Base-by-base conservation (phyloP, 1,140 invertebrate species). In the Hestina assimilis region DNA sequence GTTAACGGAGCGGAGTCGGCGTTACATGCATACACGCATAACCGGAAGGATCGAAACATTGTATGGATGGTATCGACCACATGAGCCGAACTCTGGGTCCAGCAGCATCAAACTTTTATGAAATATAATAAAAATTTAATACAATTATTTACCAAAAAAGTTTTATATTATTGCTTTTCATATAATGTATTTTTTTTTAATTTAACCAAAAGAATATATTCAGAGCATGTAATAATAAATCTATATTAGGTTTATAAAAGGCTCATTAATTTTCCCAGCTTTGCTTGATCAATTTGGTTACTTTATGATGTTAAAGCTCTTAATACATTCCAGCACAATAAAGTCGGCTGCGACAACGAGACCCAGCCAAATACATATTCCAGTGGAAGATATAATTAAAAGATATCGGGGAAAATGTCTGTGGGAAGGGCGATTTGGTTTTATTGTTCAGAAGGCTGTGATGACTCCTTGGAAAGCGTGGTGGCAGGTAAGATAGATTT, bases 401-500 rank as follows among this genome's bases (percentile, higher is more conserved):
- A 24, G 29, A 26, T 54, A 35, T 9, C 43, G 60, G 42, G 69
- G 75, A 3, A 51, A 55, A 24, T 73, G 53, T 29, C 46, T 81
- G 0, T 82, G 70, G 72, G 66, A 78, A 19, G 74, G 75, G 4
- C 48, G 64, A 1, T 15, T 69, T 7, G 70, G 59, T 29, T 17
- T 19, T 33, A 33, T 77, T n/a, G 79, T 66, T 2, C 51, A 51
- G 7, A 46, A 17, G 11, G 9, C 78, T 12, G 20, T 74, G 7
- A 56, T 59, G 20, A 47, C 54, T 0, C 72, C 74, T 11, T 79
- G 74, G 75, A 79, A 58, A 21, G 35, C 63, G 11, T 65, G 64
- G 43, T 82, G 72, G 69, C 75, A 79, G 72, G 79, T 82, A 23
- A 41, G 3, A 28, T 28, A 6, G 8, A 6, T 9, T 28, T 28